phyloP scores from a whole-genome alignment of 2,888 invertebrate species.

The Petrolisthes manimaculis region DNA sequence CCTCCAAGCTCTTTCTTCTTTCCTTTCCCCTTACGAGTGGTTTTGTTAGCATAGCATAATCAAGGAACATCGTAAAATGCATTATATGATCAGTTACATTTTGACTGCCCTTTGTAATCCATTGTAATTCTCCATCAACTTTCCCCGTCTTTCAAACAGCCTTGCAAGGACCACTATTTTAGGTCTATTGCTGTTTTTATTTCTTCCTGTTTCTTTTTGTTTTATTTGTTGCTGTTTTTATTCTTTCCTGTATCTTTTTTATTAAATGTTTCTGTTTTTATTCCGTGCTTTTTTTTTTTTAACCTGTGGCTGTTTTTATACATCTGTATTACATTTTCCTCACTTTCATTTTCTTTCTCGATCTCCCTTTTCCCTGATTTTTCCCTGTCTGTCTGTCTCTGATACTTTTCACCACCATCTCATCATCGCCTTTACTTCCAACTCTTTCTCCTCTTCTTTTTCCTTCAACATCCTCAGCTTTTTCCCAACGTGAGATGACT shows the following conservation, averaged over 20 bases:
- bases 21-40: not conserved
- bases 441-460: conserved; percentile 1
- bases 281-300: conserved; percentile 2
- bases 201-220: not conserved
- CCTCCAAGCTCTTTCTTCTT: not conserved
- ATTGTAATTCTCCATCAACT: too few species aligned
- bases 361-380: not conserved
- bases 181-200: not conserved
- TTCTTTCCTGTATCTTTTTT: not conserved
- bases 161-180: too few species aligned
- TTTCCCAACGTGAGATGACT: not conserved
- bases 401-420: not conserved
- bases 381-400: not conserved
- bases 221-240: not conserved
- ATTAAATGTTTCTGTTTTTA: not conserved
- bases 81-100: too few species aligned
- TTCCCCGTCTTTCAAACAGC: too few species aligned
- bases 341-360: not conserved
- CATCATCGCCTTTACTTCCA: not conserved
- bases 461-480: not conserved
- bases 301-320: not conserved
- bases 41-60: too few species aligned
- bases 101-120: too few species aligned
- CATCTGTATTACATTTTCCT: not conserved
- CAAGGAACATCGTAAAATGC: too few species aligned